Evolutionary conservation across 2,797 vertebrate species (phyloP), one percentile per base, ranked within the genome.

Genomic region (Steatocranus sp.): DNA sequence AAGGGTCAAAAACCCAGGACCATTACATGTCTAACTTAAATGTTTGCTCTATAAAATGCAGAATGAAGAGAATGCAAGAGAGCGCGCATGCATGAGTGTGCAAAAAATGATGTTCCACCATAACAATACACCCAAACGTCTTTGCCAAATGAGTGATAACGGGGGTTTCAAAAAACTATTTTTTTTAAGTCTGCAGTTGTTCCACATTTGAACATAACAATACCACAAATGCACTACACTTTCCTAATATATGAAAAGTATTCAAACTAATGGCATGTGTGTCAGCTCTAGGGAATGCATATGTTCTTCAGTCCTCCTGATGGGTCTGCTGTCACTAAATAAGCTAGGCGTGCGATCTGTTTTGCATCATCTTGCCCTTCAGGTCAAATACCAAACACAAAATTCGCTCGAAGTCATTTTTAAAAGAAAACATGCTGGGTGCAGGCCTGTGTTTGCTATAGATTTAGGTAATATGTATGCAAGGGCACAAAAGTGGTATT

Each of bases 71-170:
- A 41, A 68, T 17, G 63, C 14, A 48, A 73, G 41, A 30, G 15
- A 23, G 36, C 1, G 1, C 0, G 5, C 36, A 68, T 41, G 36
- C 15, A 30, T 17, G 38, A 70, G 15, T 70, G 38, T 70, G 23
- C 38, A n/a, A 73, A 70, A 46, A 48, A 7, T 11, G 1, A 27
- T 11, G 23, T 30, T 70, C 41, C 41, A 46, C 41, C 23, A 2
- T 70, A 27, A 70, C 14, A 27, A 8, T n/a, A 46, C 1, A 48
- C 23, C 43, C 41, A 41, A 17, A 17, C 9, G 8, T 30, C 17
- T 48, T 27, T 70, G 15, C 23, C 15, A 70, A 27, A 18, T 46
- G 23, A 70, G 1, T 27, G 66, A 11, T 27, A 46, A 10, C 2
- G 3, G 41, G 10, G 41, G 3, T 73, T 73, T 11, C 2, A 73